Base-by-base conservation (phyloP, 1,140 invertebrate species). In the Saccostrea glomerata region DNA sequence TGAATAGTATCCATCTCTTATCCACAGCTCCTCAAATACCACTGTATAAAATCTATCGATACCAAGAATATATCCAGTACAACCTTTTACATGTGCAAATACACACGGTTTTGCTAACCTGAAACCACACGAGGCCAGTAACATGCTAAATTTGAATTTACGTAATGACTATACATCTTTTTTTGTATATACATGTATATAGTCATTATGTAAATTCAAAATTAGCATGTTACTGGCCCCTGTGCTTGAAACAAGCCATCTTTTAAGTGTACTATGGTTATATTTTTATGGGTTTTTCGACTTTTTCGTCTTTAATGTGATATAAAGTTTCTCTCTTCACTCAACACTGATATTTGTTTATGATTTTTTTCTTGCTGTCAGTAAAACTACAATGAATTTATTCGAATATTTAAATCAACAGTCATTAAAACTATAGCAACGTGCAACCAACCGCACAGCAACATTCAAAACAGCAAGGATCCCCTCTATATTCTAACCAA, bases 371-470 rank as follows among this genome's bases (percentile, higher is more conserved):
- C 9, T 77, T 77, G 70, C 30, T 77, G 70, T 77, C 70, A 77
- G 25, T 77, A 12, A 77, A 23, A 77, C 70, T 77, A 77, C 70
- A 36, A 77, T 77, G 70, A 77, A 30, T 77, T 77, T 77, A 77
- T 77, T 30, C 70, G 70, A 77, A 77, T 77, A 30, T 77, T 77
- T 77, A 77, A 77, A 77, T 77, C 70, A 23, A 77, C 70, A 77
- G 70, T 77, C 70, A 25, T 77, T 77, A 77, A 77, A 77, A 77
- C 70, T 77, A 77, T 77, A 77, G 70, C 70, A 77, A 77, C 70
- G 70, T 77, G 70, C 70, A 77, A 77, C 70, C 70, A 77, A 77
- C 70, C 70, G 70, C 70, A 25, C 30, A 25, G 70, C 70, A 2
- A 36, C 23, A 77, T 47, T 77, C 15, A 77, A 77, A 12, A 30